Base-by-base conservation (phyloP, 1,140 invertebrate species). In the Rhizoglyphus robini region DNA sequence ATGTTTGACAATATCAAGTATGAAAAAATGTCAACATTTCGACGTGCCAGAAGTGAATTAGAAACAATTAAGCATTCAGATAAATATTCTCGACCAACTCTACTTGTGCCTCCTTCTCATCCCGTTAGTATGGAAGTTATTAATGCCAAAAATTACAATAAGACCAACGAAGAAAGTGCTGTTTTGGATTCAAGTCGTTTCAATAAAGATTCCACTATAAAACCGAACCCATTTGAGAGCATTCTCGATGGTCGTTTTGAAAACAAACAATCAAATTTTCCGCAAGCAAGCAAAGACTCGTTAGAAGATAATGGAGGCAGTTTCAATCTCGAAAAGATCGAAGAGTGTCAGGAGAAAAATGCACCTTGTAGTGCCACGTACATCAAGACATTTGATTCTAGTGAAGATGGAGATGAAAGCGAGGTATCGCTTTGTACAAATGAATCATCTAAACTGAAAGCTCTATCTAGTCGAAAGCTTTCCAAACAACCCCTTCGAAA, bases 221-320 rank as follows among this genome's bases (percentile, higher is more conserved):
- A 60, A 27, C 36, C 11, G 23, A 36, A 29, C 36, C 31, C 23
- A 60, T 60, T 54, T 41, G 69, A 36, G 46, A 65, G 34, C 67
- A 69, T 29, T 68, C 66, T 65, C 69, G 69, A 38, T 86, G 84
- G 41, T 84, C 87, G 73, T 86, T 87, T 27, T 87, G 88, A 0
- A 86, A n/a, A 88, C 76, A 85, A 87, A n/a, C n/a, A n/a, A n/a
- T n/a, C n/a, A n/a, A n/a, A n/a, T n/a, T n/a, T n/a, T n/a, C n/a
- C n/a, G n/a, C n/a, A n/a, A n/a, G n/a, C n/a, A n/a, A n/a, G n/a
- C n/a, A n/a, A n/a, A n/a, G n/a, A n/a, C n/a, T n/a, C n/a, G n/a
- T n/a, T n/a, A n/a, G n/a, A n/a, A n/a, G n/a, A n/a, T n/a, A n/a
- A 11, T 29, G 27, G 58, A 46, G 27, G 58, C 31, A 60, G 27